Evolutionary conservation across 2,113 vertebrate species (phyloP), one percentile per base, ranked within the genome.

Genomic region (Uria lomvia): DNA sequence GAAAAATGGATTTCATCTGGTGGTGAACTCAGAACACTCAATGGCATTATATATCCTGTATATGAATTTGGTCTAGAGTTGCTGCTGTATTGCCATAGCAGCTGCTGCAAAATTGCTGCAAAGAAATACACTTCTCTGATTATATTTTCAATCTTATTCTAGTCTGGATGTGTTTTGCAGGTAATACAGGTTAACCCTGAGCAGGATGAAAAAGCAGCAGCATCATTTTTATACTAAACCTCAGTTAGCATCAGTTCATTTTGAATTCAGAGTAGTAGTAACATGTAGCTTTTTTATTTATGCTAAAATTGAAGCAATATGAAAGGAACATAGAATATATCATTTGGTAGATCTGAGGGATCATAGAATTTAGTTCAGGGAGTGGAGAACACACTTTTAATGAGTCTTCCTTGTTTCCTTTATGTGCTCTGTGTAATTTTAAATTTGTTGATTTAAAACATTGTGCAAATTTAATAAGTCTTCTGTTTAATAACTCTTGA

Each of bases 1-100:
- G 72, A 88, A 80, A 90, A 96, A 88, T 55, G 38, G 66, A 79
- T 95, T 95, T 94, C 34, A 90, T 94, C 66, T 92, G 26, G 56
- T 75, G 36, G 56, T 85, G 49, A 88, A 85, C 56, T 78, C 66
- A 32, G 73, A 94, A 30, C 42, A 38, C 59, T 86, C 55, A 45
- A 1, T 67, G 29, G 50, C 47, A 40, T 4, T 6, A 53, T 74
- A 83, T 63, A 77, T 85, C 60, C 36, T 87, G 5, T 52, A 8
- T 42, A 73, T n/a, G 36, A 90, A 60, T 78, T 88, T 52, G 24
- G n/a, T 90, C 94, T 62, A 92, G n/a, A 59, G 38, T 18, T 30
- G 23, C 8, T 80, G 42, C 11, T 88, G 6, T 32, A 86, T 53
- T 73, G 55, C 68, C 36, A 29, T 70, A 86, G 60, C 55, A 88